Evolutionary conservation across 2,113 vertebrate genomes (phyloP), one percentile per base, ranked within the genome.

Genomic region (Microcebus tavaratra): DNA sequence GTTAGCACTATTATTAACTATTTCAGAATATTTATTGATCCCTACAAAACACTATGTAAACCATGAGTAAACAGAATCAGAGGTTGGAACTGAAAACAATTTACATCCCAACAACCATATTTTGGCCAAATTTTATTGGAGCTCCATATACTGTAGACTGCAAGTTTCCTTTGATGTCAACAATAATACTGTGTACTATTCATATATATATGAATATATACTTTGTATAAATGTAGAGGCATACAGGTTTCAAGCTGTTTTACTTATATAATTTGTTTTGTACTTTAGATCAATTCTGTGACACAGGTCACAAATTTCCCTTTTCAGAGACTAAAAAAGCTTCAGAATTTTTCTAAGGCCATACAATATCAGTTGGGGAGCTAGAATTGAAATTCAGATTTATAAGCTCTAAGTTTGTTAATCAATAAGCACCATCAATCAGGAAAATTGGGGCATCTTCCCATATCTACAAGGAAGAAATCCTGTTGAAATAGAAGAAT

Each of bases 21-120:
- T 48, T 70, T 79, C 67, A 86, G 63, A 90, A 72, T 61, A 88
- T 53, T 23, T 92, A 92, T 11, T 85, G 70, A 87, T 59, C 21
- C 27, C 36, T 93, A 94, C 7, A 90, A 93, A 90, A 87, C 13
- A 86, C 15, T 93, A 39, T 88, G 8, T 79, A 88, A 96, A 79
- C 17, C 14, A 88, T 11, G 59, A 92, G 42, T 65, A 92, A 95
- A 34, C 88, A 11, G 2, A 96, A 94, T 39, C 7, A 59, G 61
- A 88, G 17, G 7, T 63, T 94, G 53, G 89, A 67, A 79, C 4
- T 29, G 6, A 92, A 90, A 96, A 39, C 27, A 96, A 27, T 76
- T 94, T 90, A 80, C 2, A 73, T 42, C 6, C 48, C 81, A 92
- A 96, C 17, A 14, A 84, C 11, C 21, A 67, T 42, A 92, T 86